A percentile compares a stretch with the other conserved stretches of the same genome.
These are phyloP conservation scores for Lasius fuliginosus DNA, from an alignment of 2,888 invertebrate genomes.

Conservation along the genomic window DNA sequence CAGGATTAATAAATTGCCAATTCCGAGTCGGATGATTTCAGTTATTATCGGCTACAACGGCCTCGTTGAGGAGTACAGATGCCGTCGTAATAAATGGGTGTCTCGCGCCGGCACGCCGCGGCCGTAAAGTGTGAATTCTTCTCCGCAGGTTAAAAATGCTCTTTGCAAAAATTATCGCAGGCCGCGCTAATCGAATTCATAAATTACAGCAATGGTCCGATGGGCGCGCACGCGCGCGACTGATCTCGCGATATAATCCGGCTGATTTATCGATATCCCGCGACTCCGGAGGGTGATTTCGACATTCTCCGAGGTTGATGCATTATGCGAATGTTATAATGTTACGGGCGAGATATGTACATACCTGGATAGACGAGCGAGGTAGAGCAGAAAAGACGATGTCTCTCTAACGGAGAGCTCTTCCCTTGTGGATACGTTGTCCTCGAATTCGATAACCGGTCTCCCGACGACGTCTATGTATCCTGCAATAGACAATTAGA, in stretches of 20 bases:
- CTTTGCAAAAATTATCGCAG: conserved; percentile 47
- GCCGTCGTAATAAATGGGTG: conserved; percentile 60
- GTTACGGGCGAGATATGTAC: conserved; percentile 15
- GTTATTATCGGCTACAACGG: conserved; percentile 66
- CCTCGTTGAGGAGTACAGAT: conserved; percentile 49
- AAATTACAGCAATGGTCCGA: conserved; percentile 29
- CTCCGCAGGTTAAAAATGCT: conserved; percentile 36
- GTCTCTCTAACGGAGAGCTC: conserved; percentile 90
- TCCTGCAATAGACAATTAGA: conserved; percentile 87
- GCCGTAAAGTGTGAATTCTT: conserved; percentile 51
- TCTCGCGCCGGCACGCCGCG: conserved; percentile 35
- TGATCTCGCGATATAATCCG: conserved; percentile 44
- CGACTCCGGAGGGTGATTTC: conserved; percentile 43
- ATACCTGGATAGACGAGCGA: conserved; percentile 91
- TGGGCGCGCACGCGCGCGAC: conserved; percentile 42
- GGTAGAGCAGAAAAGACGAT: conserved; percentile 91
- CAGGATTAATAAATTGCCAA: conserved; percentile 70
- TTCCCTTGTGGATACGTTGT: conserved; percentile 88
- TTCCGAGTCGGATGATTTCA: conserved; percentile 62
- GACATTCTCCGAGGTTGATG: conserved; percentile 34
- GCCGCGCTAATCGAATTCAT: conserved; percentile 54
- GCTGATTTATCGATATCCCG: conserved; percentile 43
- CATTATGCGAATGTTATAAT: conserved; percentile 9
- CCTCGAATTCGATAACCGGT: conserved; percentile 90
- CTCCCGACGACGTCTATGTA: conserved; percentile 89